Base-by-base conservation (phyloP, 2,113 vertebrate species). In the Eclectus roratus region DNA sequence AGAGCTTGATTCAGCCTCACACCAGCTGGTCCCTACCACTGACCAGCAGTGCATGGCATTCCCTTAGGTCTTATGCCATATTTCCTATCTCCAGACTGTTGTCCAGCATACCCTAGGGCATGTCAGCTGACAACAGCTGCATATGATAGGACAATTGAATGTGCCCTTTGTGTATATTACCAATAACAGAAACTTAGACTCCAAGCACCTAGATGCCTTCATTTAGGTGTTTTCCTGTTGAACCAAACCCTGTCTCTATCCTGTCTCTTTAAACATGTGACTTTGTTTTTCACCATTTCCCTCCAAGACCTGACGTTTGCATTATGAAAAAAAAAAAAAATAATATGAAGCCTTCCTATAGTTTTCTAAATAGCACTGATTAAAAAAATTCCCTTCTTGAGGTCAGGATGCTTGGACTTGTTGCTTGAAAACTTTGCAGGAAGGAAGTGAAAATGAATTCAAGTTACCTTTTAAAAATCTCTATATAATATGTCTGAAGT, bases 1-100 rank as follows among this genome's bases (percentile, higher is more conserved):
- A 56, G 10, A 43, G 23, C 21, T 77, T 68, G 25, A 20, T 52
- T 91, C 13, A 56, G 7, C 58, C 50, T 44, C 20, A 27, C 1
- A 11, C 49, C 80, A 73, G n/a, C 18, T 43, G n/a, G 14, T 41
- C 20, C 7, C 10, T 17, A n/a, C 18, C 65, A n/a, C 35, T 1
- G 0, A n/a, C 8, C 69, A 64, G 52, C 5, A 60, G 13, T 7
- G 23, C 6, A 1, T 2, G 18, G 2, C 11, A 19, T 37, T 64
- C 29, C 61, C 7, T 3, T 28, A 46, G 23, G 65, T 23, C 37
- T 37, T 66, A 23, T n/a, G 6, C 12, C 33, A 33, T 10, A 49
- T 41, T 10, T 79, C 14, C 43, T 60, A 50, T 27, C 27, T 89
- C 31, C 65, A 74, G 53, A 21, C 7, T 14, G 2, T 29, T 71